Percentiles rank a stretch among this genome's conserved stretches.
These are phyloP conservation scores for Sapajus apella DNA, from an alignment of 2,113 vertebrate species.

Conservation along the genomic window DNA sequence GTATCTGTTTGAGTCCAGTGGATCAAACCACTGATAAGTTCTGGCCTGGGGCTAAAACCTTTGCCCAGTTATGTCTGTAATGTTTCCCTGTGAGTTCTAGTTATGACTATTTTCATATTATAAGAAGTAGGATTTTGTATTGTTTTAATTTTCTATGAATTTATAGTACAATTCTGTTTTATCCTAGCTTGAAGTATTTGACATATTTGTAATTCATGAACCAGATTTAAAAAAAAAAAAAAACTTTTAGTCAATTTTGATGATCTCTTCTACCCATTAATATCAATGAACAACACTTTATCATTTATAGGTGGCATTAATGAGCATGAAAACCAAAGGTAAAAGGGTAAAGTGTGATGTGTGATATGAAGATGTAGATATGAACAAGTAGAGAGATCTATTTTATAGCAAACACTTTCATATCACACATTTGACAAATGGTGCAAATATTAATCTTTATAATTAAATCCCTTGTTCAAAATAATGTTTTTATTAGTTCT, in stretches of 20 bases:
- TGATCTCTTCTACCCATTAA: background rate
- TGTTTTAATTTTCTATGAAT: background rate
- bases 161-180: background rate
- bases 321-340: background rate
- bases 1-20: background rate
- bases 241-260: background rate
- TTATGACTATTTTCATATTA: background rate
- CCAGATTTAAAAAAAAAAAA: background rate
- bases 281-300: background rate
- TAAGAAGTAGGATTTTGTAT: background rate
- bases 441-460: background rate
- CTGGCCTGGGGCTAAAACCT: background rate
- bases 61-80: background rate
- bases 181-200: background rate
- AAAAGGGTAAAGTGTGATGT: background rate
- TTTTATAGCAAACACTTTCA: no score
- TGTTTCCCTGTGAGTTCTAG: background rate
- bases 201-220: background rate
- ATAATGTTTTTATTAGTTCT: background rate
- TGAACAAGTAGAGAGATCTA: no score
- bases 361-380: no score
- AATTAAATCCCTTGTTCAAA: background rate
- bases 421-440: no score
- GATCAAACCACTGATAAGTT: background rate
- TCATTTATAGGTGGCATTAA: background rate